Base-by-base conservation (phyloP, 2,888 invertebrate species). In the Calliphora vomitoria region DNA sequence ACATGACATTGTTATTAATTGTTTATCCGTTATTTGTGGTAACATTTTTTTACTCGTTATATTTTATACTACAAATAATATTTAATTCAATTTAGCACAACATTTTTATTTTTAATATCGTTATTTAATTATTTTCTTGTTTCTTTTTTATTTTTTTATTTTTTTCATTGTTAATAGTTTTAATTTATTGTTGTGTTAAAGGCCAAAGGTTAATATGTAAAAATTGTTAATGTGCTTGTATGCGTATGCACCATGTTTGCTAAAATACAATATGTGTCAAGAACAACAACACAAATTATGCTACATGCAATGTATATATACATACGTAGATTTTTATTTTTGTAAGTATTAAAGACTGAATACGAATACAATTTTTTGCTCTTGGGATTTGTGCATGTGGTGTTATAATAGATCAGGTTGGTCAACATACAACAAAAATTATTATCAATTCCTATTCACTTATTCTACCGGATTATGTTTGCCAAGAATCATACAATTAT, bases 1-100 rank as follows among this genome's bases (percentile, higher is more conserved):
- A 78, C 81, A 85, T 85, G 85, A 82, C 76, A 72, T 41, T 71
- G 41, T 85, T 82, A 78, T 78, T 85, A 85, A 85, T 85, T 82
- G 66, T 81, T 64, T 47, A 71, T 81, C 69, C 85, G 80, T 64
- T 69, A 62, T 55, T 85, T 85, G 76, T 72, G 81, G 69, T 85
- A 44, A 53, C n/a, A n/a, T 13, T 18, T 75, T 69, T 53, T 81
- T 58, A 66, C 53, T 58, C 44, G 0, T 47, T 13, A 15, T 38
- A 8, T 60, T 79, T 38, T 25, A 25, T 5, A 18, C 60, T 76
- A 50, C 44, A 62, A 53, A 78, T 58, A 50, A 60, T 66, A 74
- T 82, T 82, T 72, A 72, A 82, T 72, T 86, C 78, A 78, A 82
- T 82, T 78, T 78, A 72, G 82, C 50, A 60, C 35, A 86, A 76